Conservation (phyloP, 2,113 vertebrate species). For the Piaya cayana region DNA sequence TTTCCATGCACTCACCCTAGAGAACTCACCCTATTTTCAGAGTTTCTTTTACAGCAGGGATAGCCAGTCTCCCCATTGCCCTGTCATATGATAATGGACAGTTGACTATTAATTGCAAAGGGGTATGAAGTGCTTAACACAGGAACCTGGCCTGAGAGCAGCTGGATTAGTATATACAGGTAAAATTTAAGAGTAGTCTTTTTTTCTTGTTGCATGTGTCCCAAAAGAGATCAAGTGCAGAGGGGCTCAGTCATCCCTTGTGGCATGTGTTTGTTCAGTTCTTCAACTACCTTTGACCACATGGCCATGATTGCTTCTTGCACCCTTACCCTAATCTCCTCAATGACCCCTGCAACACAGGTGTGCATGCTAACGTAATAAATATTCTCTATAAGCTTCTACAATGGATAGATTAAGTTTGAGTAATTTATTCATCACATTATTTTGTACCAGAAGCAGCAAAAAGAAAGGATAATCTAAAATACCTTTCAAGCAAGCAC, state of each 20-base stretch:
- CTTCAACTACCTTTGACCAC: not conserved
- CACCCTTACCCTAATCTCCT: not conserved
- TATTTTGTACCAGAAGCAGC: not conserved
- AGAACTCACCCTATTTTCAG: not conserved
- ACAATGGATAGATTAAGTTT: not conserved
- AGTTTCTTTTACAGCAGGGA: not conserved
- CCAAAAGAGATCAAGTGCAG: not conserved
- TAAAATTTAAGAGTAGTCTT: not conserved
- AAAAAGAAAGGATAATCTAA: not conserved
- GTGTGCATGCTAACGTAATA: not conserved
- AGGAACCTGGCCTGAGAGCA: not conserved
- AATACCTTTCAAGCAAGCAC: not conserved
- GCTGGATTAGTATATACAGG: not conserved
- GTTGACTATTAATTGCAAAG: not conserved
- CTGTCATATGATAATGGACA: not conserved
- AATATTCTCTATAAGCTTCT: not conserved
- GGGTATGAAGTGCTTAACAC: not conserved
- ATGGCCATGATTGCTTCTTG: not conserved
- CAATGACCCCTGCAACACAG: not conserved
- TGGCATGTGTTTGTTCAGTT: not conserved
- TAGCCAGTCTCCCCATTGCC: not conserved
- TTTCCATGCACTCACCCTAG: not conserved
- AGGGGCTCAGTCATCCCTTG: not conserved
- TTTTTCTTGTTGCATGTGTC: too few species aligned
- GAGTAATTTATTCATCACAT: not conserved